Base-by-base conservation (phyloP, 1,140 invertebrate species). In the Bombus confusus region DNA sequence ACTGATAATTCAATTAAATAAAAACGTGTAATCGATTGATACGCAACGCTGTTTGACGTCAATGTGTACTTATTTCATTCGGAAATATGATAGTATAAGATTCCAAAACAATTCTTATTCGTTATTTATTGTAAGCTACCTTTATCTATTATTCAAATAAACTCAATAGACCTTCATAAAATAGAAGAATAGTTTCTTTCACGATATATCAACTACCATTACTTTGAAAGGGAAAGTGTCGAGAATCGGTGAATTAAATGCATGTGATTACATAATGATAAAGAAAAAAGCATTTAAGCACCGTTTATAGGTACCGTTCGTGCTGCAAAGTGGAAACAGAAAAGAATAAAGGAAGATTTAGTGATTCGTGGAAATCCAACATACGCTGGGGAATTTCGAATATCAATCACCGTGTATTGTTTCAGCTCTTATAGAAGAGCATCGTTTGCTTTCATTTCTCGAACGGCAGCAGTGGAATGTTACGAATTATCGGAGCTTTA, bases 341-440 rank as follows among this genome's bases (percentile, higher is more conserved):
- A 39, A 52, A 81, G 31, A 73, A 62, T 31, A 37, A 57, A 43
- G n/a, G 69, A 73, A 72, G 47, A 69, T 52, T 52, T 52, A 52
- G 47, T 8, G 47, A 52, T 52, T 52, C 47, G 1, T 52, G 18
- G 47, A 52, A 52, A 52, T 52, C 18, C 47, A 52, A 52, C 18
- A 52, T 80, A 39, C 64, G 52, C 39, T 39, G 18, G 69, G 25
- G 80, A 62, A 81, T 81, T 81, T 81, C 52, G 28, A 73, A 25
- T 72, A 73, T 81, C 80, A 73, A 81, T 81, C 80, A 81, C 52
- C 18, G 57, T 12, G 39, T 41, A 81, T 81, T 81, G 80, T 81
- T 73, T 41, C 52, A 13, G 8, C 37, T 73, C 69, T 31, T 39
- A 13, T 34, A 62, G 37, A 37, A 39, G 28, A 31, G 5, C 39